These are phyloP conservation scores for Conops quadrifasciatus DNA, from an alignment of 2,888 invertebrate genomes.

Conservation along the genomic window DNA sequence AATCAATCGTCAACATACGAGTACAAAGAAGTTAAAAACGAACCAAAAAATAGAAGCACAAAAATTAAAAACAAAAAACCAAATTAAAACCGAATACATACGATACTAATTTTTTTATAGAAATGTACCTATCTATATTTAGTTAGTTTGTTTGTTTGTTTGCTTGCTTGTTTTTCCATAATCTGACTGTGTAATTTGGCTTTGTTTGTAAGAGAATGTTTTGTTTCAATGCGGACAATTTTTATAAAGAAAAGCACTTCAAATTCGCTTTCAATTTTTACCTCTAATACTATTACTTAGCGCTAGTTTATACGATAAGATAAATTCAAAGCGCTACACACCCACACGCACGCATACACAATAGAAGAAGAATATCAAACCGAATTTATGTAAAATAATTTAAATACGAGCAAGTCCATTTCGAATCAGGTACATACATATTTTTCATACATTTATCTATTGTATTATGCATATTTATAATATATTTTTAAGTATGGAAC, in stretches of 20 bases:
- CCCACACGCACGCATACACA: slow-evolving; percentile 6
- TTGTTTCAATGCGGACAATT: too few species aligned
- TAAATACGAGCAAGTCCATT: slow-evolving; percentile 6
- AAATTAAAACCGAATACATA: not conserved
- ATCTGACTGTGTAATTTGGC: too few species aligned
- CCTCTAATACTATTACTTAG: not conserved
- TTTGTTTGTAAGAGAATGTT: too few species aligned
- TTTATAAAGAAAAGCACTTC: not conserved
- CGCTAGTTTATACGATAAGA: slow-evolving; percentile 10
- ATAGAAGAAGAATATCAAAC: slow-evolving; percentile 14
- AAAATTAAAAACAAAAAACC: slow-evolving; percentile 21
- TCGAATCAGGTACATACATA: slow-evolving; percentile 13
- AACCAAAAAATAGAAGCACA: slow-evolving; percentile 6
- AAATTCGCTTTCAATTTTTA: not conserved
- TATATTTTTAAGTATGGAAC: not conserved
- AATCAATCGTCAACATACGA: slow-evolving; percentile 32
- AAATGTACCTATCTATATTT: too few species aligned
- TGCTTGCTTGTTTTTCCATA: too few species aligned
- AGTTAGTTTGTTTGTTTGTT: too few species aligned
- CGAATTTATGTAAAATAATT: not conserved
- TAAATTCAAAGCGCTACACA: slow-evolving; percentile 31
- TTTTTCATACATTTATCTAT: slow-evolving; percentile 24
- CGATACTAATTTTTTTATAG: too few species aligned
- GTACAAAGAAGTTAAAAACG: slow-evolving; percentile 17
- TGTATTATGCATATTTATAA: slow-evolving; percentile 9